Evolutionary conservation across 2,888 invertebrate species (phyloP).

Genomic region (Acleris cristana): DNA sequence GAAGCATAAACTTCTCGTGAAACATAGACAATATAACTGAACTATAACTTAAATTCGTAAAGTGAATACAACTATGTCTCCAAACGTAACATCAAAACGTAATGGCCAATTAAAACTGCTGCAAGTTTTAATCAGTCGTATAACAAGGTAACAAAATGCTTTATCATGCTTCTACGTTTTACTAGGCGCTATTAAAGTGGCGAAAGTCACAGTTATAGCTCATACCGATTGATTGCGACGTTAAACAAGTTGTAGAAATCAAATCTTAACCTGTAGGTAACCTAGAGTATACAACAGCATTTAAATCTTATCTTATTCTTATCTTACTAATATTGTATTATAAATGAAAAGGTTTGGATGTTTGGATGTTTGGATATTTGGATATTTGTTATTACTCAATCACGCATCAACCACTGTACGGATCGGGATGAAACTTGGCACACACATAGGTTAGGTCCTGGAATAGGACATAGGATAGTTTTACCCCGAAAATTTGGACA

Average conservation of each 20-base stretch:
- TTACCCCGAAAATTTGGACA: too few species aligned
- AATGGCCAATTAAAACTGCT: slow-evolving; percentile 11
- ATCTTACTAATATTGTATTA: too few species aligned
- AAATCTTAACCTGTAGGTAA: too few species aligned
- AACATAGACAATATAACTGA: slow-evolving; percentile 6
- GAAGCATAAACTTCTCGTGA: slow-evolving; percentile 8
- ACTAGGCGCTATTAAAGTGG: background rate
- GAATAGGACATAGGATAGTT: too few species aligned
- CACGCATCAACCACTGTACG: too few species aligned
- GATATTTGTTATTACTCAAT: too few species aligned
- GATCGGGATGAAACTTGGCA: too few species aligned
- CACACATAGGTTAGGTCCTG: too few species aligned
- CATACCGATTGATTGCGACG: slow-evolving; percentile 3
- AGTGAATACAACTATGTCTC: slow-evolving; percentile 16
- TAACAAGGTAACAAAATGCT: slow-evolving; percentile 3
- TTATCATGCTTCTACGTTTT: slow-evolving; percentile 8
- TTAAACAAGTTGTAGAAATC: background rate
- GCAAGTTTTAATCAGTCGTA: slow-evolving; percentile 31
- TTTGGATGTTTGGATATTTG: too few species aligned
- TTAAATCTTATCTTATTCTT: too few species aligned
- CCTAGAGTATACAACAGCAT: too few species aligned
- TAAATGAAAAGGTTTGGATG: too few species aligned
- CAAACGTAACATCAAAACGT: background rate
- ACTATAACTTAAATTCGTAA: slow-evolving; percentile 3
- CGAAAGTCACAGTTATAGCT: background rate